These are phyloP conservation scores for Poecilobothrus nobilitatus DNA, from an alignment of 2,888 invertebrate genomes.

Conservation along the genomic window DNA sequence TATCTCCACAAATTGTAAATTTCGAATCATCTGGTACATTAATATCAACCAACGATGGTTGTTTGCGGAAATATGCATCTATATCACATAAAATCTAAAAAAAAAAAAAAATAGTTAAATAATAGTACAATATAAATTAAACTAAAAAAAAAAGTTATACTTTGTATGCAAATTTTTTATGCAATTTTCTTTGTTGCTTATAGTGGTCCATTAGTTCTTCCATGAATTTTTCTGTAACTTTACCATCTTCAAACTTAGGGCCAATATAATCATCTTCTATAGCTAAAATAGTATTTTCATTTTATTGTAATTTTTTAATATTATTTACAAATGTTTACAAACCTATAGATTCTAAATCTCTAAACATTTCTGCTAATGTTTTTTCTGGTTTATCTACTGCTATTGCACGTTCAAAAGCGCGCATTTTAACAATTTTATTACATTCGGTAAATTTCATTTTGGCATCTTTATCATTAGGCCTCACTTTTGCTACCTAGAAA, in stretches of 20 bases:
- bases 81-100: slow-evolving; percentile 85
- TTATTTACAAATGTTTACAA: slow-evolving; percentile 29
- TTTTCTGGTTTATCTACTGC: slow-evolving; percentile 83
- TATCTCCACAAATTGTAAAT: slow-evolving; percentile 97
- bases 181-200: slow-evolving; percentile 84
- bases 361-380: slow-evolving; percentile 71
- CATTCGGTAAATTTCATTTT: slow-evolving; percentile 87
- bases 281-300: slow-evolving; percentile 50
- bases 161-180: slow-evolving; percentile 95
- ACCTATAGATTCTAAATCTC: slow-evolving; percentile 88
- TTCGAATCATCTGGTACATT: slow-evolving; percentile 75
- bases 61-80: slow-evolving; percentile 71
- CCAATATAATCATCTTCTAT: slow-evolving; percentile 93
- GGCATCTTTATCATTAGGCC: slow-evolving; percentile 91
- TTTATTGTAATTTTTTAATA: slow-evolving; percentile 20
- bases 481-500: slow-evolving; percentile 75
- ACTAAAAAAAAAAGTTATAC: slow-evolving; percentile 45
- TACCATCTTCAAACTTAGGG: slow-evolving; percentile 77
- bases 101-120: slow-evolving; percentile 13
- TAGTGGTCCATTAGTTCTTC: slow-evolving; percentile 81
- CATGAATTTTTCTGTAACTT: slow-evolving; percentile 84
- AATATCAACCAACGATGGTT: slow-evolving; percentile 85
- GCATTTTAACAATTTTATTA: slow-evolving; percentile 87
- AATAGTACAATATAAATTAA: neutral
- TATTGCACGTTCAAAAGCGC: slow-evolving; percentile 95